Conservation (phyloP, 2,113 vertebrate genomes). For the Mustelus asterias region DNA sequence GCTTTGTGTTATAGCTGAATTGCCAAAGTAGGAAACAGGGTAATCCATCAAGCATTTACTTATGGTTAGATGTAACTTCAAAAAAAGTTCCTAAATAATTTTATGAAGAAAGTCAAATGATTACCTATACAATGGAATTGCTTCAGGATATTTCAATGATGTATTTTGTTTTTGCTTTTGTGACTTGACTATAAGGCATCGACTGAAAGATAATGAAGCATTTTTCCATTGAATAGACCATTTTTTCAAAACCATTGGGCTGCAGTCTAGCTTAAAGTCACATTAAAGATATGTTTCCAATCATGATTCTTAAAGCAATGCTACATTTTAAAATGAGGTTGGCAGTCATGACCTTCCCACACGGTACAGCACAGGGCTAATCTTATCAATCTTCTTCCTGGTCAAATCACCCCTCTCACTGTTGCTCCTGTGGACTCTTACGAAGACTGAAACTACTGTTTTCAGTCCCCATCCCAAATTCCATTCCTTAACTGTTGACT, state of each 20-base stretch:
- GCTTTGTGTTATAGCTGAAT: neutral
- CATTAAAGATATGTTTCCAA: neutral
- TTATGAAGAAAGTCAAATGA: slow-evolving; percentile 3
- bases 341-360: too few relatives aligned
- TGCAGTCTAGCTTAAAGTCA: neutral
- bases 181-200: neutral
- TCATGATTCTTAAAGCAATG: too few relatives aligned
- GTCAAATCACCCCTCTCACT: too few relatives aligned
- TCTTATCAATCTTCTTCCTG: too few relatives aligned
- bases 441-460: too few relatives aligned
- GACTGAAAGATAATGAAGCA: neutral
- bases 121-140: neutral
- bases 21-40: neutral
- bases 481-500: too few relatives aligned
- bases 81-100: neutral
- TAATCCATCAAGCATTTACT: slow-evolving; percentile 24
- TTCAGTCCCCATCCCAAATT: too few relatives aligned
- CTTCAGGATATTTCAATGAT: neutral
- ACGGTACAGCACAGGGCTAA: too few relatives aligned
- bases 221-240: neutral
- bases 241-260: neutral
- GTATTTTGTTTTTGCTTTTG: neutral
- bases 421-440: too few relatives aligned
- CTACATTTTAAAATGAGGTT: neutral
- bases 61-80: neutral